A percentile compares a stretch with the other conserved stretches of the same genome.
Evolutionary conservation across 2,113 vertebrate genomes (phyloP).

Genomic region (Tricholaema leucomelas): DNA sequence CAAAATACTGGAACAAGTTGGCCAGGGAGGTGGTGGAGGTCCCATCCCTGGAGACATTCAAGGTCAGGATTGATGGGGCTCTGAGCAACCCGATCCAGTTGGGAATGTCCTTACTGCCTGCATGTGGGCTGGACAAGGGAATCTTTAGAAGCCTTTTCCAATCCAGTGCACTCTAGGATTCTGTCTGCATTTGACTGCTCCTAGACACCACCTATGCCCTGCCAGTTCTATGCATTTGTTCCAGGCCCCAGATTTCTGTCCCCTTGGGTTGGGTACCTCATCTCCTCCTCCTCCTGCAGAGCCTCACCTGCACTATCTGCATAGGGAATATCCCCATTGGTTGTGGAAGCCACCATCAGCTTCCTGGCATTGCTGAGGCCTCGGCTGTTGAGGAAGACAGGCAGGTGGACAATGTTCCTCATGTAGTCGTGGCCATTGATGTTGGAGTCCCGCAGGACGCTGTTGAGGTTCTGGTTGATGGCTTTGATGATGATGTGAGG

Average conservation of each 20-base stretch:
- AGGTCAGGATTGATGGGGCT: no score
- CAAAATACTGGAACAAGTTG: no score
- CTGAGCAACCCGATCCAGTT: no score
- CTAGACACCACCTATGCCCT: neutral
- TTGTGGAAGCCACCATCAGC: slow-evolving; percentile 80
- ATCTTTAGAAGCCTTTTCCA: no score
- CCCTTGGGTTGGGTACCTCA: neutral
- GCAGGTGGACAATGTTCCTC: slow-evolving; percentile 97
- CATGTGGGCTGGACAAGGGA: no score
- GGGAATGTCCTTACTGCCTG: no score
- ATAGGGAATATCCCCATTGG: slow-evolving; percentile 84
- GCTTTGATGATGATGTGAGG: slow-evolving; percentile 99
- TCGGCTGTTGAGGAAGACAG: slow-evolving; percentile 96
- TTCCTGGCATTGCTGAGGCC: slow-evolving; percentile 89
- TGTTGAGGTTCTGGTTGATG: slow-evolving; percentile 98
- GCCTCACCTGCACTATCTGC: slow-evolving; percentile 76
- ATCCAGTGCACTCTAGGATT: no score
- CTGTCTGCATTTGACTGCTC: neutral
- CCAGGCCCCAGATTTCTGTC: neutral
- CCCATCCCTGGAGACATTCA: no score
- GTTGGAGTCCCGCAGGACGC: slow-evolving; percentile 96
- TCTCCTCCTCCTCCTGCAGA: neutral
- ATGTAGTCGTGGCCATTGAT: slow-evolving; percentile 99
- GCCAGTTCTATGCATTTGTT: neutral
- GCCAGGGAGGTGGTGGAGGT: no score